Conservation (phyloP, 2,888 invertebrate species). For the Trichogramma dendrolimi region DNA sequence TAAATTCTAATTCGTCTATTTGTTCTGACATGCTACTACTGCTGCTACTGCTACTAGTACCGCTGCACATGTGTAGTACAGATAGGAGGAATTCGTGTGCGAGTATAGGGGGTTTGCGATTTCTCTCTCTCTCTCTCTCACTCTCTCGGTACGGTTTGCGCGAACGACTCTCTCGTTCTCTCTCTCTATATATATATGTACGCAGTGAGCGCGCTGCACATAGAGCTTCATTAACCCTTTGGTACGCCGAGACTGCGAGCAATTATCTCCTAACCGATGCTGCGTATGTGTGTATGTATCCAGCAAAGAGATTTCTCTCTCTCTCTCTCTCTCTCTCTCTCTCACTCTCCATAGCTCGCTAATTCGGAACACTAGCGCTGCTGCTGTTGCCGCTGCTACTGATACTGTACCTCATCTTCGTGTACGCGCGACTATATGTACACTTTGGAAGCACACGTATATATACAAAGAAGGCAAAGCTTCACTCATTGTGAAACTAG, state of each 20-base stretch:
- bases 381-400: background rate
- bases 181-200: background rate
- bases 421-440: too few species aligned
- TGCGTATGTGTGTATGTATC: background rate
- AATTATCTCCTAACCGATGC: constrained; percentile 11
- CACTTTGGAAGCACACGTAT: too few species aligned
- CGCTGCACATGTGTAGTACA: too few species aligned
- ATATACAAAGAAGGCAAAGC: too few species aligned
- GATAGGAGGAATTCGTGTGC: background rate
- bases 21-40: too few species aligned
- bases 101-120: background rate
- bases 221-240: constrained; percentile 22
- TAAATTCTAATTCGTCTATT: too few species aligned
- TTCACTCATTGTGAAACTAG: too few species aligned
- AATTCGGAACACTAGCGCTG: background rate
- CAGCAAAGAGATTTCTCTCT: background rate
- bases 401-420: too few species aligned
- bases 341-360: background rate
- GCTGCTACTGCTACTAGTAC: too few species aligned
- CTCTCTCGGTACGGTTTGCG: background rate
- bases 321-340: constrained; percentile 1
- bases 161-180: background rate
- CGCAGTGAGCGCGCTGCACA: background rate
- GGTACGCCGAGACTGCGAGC: background rate
- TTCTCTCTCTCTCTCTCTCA: background rate